A percentile compares a stretch with the other conserved stretches of the same genome.
phyloP scores from a whole-genome alignment of 2,113 vertebrate genomes.

The Glaucidium brasilianum region DNA sequence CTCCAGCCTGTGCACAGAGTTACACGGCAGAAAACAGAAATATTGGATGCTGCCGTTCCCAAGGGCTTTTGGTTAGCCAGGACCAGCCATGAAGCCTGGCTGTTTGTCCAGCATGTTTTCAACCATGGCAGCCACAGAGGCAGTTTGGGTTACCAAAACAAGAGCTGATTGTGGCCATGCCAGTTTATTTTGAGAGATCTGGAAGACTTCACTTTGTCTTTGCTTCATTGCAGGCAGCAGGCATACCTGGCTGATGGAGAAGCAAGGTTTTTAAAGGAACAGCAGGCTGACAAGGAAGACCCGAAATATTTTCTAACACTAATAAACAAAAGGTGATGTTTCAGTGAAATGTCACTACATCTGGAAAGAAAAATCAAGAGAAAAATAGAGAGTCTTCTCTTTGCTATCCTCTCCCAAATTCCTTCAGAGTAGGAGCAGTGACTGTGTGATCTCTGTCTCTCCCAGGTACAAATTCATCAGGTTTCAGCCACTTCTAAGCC shows the following conservation, averaged over 20 bases:
- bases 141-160: background rate
- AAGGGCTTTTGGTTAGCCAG: background rate
- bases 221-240: fast-evolving
- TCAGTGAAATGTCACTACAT: background rate
- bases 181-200: background rate
- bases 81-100: background rate
- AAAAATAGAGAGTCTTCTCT: background rate
- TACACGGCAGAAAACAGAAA: background rate
- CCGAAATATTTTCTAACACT: background rate
- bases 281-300: background rate
- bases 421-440: background rate
- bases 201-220: background rate
- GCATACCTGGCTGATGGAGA: background rate
- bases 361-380: background rate
- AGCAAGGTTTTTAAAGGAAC: background rate
- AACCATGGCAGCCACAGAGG: fast-evolving
- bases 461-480: background rate
- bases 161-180: background rate
- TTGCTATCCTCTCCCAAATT: background rate
- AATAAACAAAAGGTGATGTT: background rate
- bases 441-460: background rate
- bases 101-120: background rate
- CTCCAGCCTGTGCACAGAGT: background rate
- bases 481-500: background rate
- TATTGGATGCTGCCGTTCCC: background rate